A percentile compares a stretch with the other conserved stretches of the same genome.
Conservation (phyloP, 2,797 vertebrate genomes). For the Simalia tracyae region DNA sequence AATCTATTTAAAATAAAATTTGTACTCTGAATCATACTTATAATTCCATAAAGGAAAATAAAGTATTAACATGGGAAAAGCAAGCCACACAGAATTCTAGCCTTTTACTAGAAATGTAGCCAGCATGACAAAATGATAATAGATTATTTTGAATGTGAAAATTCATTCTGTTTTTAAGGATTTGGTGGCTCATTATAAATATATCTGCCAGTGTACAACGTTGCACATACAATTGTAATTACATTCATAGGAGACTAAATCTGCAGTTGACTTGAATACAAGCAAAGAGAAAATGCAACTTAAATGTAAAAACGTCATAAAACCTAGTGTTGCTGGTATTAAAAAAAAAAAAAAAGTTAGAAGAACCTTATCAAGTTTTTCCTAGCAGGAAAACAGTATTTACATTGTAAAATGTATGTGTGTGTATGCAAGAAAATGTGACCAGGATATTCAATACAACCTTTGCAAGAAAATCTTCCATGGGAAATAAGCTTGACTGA, state of each 20-base stretch:
- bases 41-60: neutral
- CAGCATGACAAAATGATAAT: constrained; percentile 17
- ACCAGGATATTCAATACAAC: neutral
- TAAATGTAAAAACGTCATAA: constrained; percentile 18
- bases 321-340: neutral
- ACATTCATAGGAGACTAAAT: constrained; percentile 8
- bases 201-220: neutral
- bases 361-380: neutral
- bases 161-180: constrained; percentile 1
- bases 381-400: neutral
- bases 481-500: neutral
- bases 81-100: neutral
- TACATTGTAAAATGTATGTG: neutral
- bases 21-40: neutral
- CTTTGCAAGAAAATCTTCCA: constrained; percentile 12
- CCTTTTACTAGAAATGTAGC: neutral
- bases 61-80: neutral
- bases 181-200: constrained; percentile 17
- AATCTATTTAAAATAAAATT: constrained; percentile 6
- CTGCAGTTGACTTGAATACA: constrained; percentile 5
- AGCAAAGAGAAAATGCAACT: neutral
- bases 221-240: constrained; percentile 19
- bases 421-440: neutral
- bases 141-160: neutral
- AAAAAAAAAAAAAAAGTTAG: neutral